Conservation (phyloP, 2,113 vertebrate species). For the Pampusana beccarii region DNA sequence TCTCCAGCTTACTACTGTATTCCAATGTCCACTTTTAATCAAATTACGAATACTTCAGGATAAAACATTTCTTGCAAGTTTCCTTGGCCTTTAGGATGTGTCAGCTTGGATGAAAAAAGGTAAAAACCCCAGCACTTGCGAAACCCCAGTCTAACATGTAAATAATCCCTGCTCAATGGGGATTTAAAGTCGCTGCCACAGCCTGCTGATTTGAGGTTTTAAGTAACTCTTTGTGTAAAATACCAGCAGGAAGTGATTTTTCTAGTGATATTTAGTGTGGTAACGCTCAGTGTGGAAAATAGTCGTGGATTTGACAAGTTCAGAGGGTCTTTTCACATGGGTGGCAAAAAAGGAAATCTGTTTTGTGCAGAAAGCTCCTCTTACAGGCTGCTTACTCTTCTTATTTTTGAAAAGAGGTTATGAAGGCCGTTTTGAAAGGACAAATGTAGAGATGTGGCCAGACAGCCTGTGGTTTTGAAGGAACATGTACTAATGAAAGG, state of each 20-base stretch:
- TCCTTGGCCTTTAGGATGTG: background rate
- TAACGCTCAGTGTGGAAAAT: background rate
- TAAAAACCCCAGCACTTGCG: background rate
- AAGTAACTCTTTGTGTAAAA: background rate
- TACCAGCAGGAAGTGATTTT: background rate
- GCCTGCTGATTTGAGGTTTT: background rate
- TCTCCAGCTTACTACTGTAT: background rate
- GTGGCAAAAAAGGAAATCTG: background rate
- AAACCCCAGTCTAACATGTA: background rate
- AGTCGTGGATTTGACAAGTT: background rate
- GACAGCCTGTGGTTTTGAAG: background rate
- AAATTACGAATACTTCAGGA: background rate
- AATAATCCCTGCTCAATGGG: background rate
- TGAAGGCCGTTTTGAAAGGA: background rate
- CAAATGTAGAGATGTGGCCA: background rate
- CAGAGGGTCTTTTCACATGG: background rate
- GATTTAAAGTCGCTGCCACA: background rate
- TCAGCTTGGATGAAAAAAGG: background rate
- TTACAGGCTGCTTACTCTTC: background rate
- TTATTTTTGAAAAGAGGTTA: background rate
- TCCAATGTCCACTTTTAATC: background rate
- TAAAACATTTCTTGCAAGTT: background rate
- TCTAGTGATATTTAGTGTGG: background rate
- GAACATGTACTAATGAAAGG: background rate
- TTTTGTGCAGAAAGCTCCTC: background rate